These are phyloP conservation scores for Conger conger DNA, from an alignment of 2,113 vertebrate genomes.

Conservation along the genomic window DNA sequence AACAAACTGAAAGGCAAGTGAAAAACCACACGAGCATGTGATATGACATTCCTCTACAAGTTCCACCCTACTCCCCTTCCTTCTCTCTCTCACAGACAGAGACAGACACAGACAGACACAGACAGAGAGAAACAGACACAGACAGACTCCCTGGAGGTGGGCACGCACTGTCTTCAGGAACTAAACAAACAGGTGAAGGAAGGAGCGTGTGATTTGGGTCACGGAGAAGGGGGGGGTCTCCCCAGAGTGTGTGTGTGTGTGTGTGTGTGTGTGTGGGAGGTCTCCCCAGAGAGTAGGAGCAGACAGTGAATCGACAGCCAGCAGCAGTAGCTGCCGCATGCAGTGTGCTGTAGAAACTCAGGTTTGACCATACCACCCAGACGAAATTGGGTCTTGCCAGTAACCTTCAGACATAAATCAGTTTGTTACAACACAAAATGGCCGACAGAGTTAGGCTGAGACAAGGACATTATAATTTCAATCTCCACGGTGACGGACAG, in stretches of 20 bases:
- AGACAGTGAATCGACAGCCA: slow-evolving; percentile 72
- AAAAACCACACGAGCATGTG: not conserved
- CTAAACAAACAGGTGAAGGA: slow-evolving; percentile 43
- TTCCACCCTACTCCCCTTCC: no score
- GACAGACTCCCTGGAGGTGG: slow-evolving; percentile 50
- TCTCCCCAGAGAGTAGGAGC: slow-evolving; percentile 4
- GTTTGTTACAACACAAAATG: slow-evolving; percentile 51
- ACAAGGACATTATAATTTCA: slow-evolving; percentile 20
- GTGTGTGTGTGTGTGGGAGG: slow-evolving; percentile 35
- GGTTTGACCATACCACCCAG: slow-evolving; percentile 91
- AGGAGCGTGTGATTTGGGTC: slow-evolving; percentile 51
- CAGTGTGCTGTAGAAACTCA: slow-evolving; percentile 75
- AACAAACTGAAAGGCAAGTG: not conserved
- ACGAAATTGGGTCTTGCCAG: slow-evolving; percentile 92
- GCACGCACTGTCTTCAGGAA: slow-evolving; percentile 52
- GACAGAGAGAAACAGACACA: slow-evolving; percentile 5
- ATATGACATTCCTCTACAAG: not conserved
- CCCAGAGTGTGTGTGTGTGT: slow-evolving; percentile 25
- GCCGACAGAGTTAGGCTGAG: not conserved
- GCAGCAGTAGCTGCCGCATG: slow-evolving; percentile 81
- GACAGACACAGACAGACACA: not conserved
- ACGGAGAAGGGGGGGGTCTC: slow-evolving; percentile 35
- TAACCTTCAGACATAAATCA: slow-evolving; percentile 97
- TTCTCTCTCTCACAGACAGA: not conserved
- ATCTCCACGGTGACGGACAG: not conserved